These are phyloP conservation scores for Myocastor coypus DNA, from an alignment of 2,113 vertebrate species.

Conservation along the genomic window DNA sequence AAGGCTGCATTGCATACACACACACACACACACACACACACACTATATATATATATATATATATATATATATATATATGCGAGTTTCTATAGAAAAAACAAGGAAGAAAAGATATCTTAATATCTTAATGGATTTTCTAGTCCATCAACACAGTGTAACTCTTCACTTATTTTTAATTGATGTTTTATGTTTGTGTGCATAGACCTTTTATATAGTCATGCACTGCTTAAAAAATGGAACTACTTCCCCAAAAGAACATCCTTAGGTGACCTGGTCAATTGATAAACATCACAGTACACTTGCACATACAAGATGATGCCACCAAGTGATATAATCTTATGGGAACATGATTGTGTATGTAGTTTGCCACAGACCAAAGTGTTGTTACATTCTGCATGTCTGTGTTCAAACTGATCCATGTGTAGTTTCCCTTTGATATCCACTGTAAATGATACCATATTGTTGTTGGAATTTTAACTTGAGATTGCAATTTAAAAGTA, in stretches of 20 bases:
- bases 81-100: too few relatives aligned
- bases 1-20: too few relatives aligned
- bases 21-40: too few relatives aligned
- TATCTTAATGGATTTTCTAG: too few relatives aligned
- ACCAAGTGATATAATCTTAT: neutral
- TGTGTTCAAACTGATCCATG: neutral
- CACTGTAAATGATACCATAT: neutral
- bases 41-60: too few relatives aligned
- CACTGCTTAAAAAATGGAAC: neutral
- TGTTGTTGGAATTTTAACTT: neutral
- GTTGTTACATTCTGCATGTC: too few relatives aligned
- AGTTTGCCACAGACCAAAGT: neutral
- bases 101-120: too few relatives aligned
- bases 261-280: neutral
- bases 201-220: neutral
- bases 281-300: neutral
- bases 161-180: too few relatives aligned
- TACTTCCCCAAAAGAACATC: neutral
- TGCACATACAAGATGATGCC: neutral
- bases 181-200: too few relatives aligned
- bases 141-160: too few relatives aligned
- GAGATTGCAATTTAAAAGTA: neutral
- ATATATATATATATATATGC: too few relatives aligned
- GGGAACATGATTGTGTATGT: neutral
- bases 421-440: neutral